Conservation (phyloP, 1,140 invertebrate species). For the Sinonovacula constricta region DNA sequence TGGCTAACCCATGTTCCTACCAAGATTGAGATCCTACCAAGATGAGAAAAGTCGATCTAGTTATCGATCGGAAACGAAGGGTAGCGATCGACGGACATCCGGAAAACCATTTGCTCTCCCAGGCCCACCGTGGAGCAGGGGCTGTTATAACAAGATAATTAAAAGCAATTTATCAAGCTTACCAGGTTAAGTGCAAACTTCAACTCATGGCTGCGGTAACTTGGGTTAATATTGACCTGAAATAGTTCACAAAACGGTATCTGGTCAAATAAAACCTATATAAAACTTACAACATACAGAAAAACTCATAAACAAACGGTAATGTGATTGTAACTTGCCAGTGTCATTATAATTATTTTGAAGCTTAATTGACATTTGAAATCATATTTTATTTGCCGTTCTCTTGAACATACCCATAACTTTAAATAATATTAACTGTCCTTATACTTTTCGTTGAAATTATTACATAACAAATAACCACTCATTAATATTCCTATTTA, state of each 20-base stretch:
- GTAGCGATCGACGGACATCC: too few species aligned
- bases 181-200: slow-evolving; percentile 90
- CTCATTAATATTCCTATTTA: too few species aligned
- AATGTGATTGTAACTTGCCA: background rate
- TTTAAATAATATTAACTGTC: background rate
- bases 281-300: background rate
- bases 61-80: too few species aligned
- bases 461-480: background rate
- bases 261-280: background rate
- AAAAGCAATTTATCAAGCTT: too few species aligned
- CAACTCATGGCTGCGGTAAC: slow-evolving; percentile 87
- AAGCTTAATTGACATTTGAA: background rate
- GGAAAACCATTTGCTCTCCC: too few species aligned
- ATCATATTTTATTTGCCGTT: background rate
- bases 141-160: too few species aligned
- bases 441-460: background rate
- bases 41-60: too few species aligned
- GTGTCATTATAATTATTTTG: too few species aligned
- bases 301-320: too few species aligned
- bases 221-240: slow-evolving; percentile 91
- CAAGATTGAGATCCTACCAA: too few species aligned
- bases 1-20: too few species aligned
- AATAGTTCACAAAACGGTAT: slow-evolving; percentile 33
- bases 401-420: background rate
- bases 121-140: too few species aligned